Percentiles rank a stretch among this genome's conserved stretches.
These are phyloP conservation scores for Drosophila dives DNA, from an alignment of 2,888 invertebrate species.

Conservation along the genomic window DNA sequence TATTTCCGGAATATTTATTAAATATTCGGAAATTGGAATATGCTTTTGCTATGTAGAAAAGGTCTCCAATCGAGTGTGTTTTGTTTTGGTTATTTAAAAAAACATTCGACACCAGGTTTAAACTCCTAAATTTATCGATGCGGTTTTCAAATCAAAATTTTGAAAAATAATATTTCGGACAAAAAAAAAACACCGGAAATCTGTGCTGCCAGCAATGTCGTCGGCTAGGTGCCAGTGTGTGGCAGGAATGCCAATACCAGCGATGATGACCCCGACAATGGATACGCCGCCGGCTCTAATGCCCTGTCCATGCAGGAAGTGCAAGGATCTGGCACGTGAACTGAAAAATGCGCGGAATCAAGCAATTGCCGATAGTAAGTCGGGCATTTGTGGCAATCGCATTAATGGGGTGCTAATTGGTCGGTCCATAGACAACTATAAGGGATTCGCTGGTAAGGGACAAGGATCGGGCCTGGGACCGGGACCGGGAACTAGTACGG, in stretches of 20 bases:
- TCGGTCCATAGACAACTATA: background rate
- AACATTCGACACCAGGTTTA: background rate
- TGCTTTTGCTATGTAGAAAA: background rate
- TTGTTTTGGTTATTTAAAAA: background rate
- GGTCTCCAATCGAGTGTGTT: slow-evolving; percentile 33
- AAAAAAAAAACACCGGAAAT: background rate
- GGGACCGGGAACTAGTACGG: background rate
- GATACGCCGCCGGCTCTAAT: slow-evolving; percentile 7
- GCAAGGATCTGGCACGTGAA: slow-evolving; percentile 30
- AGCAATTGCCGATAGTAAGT: slow-evolving; percentile 4
- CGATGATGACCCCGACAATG: slow-evolving; percentile 12
- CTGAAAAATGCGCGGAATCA: background rate
- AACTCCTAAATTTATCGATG: slow-evolving; percentile 13
- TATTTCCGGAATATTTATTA: background rate
- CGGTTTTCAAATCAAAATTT: slow-evolving; percentile 24
- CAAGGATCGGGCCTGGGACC: background rate
- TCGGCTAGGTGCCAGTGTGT: slow-evolving; percentile 35
- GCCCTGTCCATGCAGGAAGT: slow-evolving; percentile 65
- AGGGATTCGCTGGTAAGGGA: background rate
- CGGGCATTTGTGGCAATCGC: slow-evolving; percentile 24
- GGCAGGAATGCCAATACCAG: background rate
- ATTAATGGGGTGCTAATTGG: slow-evolving; percentile 14
- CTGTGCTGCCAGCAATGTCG: slow-evolving; percentile 21
- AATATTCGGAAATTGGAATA: background rate
- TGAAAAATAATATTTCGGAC: background rate